phyloP scores from a whole-genome alignment of 2,113 vertebrate genomes.

The Forbesichthys papilliferus region DNA sequence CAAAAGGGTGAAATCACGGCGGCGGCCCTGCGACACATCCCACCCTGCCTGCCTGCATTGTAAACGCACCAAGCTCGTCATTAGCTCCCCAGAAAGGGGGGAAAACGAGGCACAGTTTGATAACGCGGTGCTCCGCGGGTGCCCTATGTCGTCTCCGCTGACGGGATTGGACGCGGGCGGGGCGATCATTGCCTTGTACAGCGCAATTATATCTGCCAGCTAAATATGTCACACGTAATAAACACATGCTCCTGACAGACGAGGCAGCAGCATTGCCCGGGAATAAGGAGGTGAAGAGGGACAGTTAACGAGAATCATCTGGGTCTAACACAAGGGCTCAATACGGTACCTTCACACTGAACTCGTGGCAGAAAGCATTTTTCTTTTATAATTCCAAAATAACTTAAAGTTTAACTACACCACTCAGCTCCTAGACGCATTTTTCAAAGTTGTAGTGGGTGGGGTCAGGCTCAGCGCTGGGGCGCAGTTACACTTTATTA shows the following conservation, averaged over 20 bases:
- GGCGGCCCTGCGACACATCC: conserved; percentile 35
- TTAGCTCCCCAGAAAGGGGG: conserved; percentile 51
- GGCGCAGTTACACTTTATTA: too few relatives aligned
- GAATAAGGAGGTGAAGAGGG: conserved; percentile 13
- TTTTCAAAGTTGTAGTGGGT: too few relatives aligned
- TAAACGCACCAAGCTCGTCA: conserved; percentile 61
- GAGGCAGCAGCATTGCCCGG: conserved; percentile 37
- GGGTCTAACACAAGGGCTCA: conserved; percentile 9
- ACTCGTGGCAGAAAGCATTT: too few relatives aligned
- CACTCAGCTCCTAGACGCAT: too few relatives aligned
- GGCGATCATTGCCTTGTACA: conserved; percentile 60
- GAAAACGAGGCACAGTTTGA: conserved; percentile 61
- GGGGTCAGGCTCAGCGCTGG: too few relatives aligned
- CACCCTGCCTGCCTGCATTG: conserved; percentile 31
- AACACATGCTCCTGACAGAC: conserved; percentile 67
- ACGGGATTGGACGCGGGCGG: conserved; percentile 57
- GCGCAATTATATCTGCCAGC: conserved; percentile 71
- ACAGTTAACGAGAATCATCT: conserved; percentile 37
- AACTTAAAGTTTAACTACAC: too few relatives aligned
- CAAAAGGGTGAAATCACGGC: conserved; percentile 19
- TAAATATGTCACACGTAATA: conserved; percentile 74
- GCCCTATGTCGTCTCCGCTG: conserved; percentile 48
- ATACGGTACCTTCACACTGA: too few relatives aligned
- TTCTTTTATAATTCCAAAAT: too few relatives aligned
- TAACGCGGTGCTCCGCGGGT: conserved; percentile 56